phyloP scores from a whole-genome alignment of 2,113 vertebrate genomes.

The Polypterus senegalus region DNA sequence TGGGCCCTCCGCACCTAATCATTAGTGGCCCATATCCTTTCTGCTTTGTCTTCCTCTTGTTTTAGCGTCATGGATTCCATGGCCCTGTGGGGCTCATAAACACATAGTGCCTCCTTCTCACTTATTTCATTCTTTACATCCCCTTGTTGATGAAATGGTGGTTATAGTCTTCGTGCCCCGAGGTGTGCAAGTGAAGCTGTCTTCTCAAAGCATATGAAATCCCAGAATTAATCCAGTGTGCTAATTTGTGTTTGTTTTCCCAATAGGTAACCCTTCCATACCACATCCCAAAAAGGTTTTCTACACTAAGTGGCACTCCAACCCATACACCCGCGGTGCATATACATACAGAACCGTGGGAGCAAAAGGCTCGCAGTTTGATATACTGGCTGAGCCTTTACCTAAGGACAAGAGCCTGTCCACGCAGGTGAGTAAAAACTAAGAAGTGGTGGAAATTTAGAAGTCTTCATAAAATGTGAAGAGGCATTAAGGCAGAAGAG shows the following conservation, averaged over 20 bases:
- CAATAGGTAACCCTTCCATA: constrained; percentile 22
- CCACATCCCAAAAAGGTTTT: constrained; percentile 21
- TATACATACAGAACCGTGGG: constrained; percentile 24
- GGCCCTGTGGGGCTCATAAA: too few species aligned
- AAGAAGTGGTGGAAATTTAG: too few species aligned
- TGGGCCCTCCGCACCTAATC: too few species aligned
- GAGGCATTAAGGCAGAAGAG: too few species aligned
- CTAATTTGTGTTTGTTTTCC: constrained; percentile 1
- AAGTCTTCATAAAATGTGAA: too few species aligned
- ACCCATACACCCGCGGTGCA: constrained; percentile 17
- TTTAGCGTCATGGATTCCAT: too few species aligned
- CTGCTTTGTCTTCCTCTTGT: too few species aligned
- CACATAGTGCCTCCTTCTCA: too few species aligned
- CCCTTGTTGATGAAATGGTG: neutral
- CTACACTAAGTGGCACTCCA: constrained; percentile 25
- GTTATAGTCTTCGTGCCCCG: neutral
- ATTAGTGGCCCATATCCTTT: too few species aligned
- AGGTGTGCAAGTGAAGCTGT: neutral
- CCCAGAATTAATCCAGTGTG: too few species aligned
- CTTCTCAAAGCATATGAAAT: neutral
- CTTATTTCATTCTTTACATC: neutral
- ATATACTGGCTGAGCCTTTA: constrained; percentile 24
- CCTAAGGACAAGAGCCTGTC: constrained; percentile 4
- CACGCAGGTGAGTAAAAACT: constrained; percentile 7
- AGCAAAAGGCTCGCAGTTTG: constrained; percentile 20